Evolutionary conservation across 2,888 invertebrate genomes (phyloP), one percentile per base, ranked within the genome.

Genomic region (Dryococelus australis): DNA sequence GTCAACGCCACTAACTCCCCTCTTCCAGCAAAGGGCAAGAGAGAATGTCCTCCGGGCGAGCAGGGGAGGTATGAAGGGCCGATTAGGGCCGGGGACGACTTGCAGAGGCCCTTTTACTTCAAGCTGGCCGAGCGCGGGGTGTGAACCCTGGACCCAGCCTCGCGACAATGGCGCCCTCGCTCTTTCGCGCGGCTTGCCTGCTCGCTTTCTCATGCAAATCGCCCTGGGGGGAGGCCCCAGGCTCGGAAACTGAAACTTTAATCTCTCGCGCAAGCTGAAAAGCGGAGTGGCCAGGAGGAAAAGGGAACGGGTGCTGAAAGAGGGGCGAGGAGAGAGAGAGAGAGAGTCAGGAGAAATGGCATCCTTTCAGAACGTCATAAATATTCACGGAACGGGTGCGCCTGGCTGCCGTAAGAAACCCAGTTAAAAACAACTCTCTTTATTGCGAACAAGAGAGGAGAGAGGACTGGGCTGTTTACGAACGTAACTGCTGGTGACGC

Each of bases 171-270:
- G 65, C 65, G 10, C 65, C 65, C n/a, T n/a, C n/a, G n/a, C n/a
- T n/a, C n/a, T n/a, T n/a, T n/a, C n/a, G n/a, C n/a, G n/a, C n/a
- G n/a, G n/a, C n/a, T n/a, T n/a, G n/a, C n/a, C n/a, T n/a, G n/a
- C n/a, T n/a, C 24, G 65, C 65, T 65, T 65, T 65, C 65, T 65
- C 65, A 65, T 65, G 65, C 65, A 65, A 65, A 65, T 65, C 65
- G 65, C 65, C 16, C 4, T 35, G 35, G 35, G 4, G 4, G 16
- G 16, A 0, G 10, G 12, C 47, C 8, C 12, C 24, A 8, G 65
- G 65, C 65, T 65, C 65, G 65, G 65, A n/a, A 65, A n/a, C 65
- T 65, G 65, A 65, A 65, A 65, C 65, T 65, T 65, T 65, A 65
- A 65, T 65, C 65, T 65, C 47, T 65, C 65, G 65, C 65, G 65